A percentile compares a stretch with the other conserved stretches of the same genome.
Evolutionary conservation across 1,140 invertebrate genomes (phyloP).

Genomic region (Calycopis cecrops): DNA sequence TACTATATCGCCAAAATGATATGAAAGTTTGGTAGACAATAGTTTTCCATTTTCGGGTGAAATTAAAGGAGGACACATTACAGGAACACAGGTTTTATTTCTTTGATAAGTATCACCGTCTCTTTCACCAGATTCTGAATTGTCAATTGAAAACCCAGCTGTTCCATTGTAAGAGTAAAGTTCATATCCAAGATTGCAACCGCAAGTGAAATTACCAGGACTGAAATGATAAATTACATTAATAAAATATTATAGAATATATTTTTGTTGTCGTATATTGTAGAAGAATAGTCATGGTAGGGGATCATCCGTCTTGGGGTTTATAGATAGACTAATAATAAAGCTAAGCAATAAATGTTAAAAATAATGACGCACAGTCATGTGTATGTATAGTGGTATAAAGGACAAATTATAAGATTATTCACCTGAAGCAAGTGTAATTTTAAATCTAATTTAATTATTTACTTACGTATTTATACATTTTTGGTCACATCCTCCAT

Average conservation of each 20-base stretch:
- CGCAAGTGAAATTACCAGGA: slow-evolving; percentile 90
- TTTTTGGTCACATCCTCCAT: slow-evolving; percentile 96
- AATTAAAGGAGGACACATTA: slow-evolving; percentile 89
- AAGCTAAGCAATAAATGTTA: too few relatives aligned
- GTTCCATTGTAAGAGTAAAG: slow-evolving; percentile 93
- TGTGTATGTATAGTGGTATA: too few relatives aligned
- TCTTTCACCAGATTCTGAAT: slow-evolving; percentile 88
- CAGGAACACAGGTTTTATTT: slow-evolving; percentile 96
- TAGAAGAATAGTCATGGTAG: background rate
- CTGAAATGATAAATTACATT: slow-evolving; percentile 52
- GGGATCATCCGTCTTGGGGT: background rate
- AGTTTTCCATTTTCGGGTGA: slow-evolving; percentile 93
- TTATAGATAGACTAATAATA: background rate
- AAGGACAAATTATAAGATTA: too few relatives aligned
- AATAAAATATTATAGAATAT: slow-evolving; percentile 16
- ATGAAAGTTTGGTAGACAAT: slow-evolving; percentile 86
- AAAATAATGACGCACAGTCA: too few relatives aligned
- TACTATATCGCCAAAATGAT: slow-evolving; percentile 93
- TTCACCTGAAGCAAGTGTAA: too few relatives aligned
- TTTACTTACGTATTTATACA: slow-evolving; percentile 86
- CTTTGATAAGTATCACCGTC: slow-evolving; percentile 92
- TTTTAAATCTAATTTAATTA: background rate
- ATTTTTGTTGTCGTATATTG: background rate
- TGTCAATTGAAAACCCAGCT: slow-evolving; percentile 89
- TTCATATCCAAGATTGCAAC: slow-evolving; percentile 94